Base-by-base conservation (phyloP, 53 echinoderm and acorn worm species). In the Apostichopus leukothele region DNA sequence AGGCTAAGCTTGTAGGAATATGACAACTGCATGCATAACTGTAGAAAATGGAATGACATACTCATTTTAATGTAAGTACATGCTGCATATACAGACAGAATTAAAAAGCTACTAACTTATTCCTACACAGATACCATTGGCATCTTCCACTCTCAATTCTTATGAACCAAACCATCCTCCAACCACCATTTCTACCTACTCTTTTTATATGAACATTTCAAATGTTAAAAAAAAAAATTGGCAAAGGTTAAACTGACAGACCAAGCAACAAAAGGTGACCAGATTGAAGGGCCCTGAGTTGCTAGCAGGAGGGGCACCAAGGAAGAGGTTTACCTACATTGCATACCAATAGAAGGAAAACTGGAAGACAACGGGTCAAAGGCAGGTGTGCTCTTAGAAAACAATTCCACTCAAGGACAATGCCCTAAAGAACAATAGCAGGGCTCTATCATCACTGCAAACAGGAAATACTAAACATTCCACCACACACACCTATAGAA, bases 41-140 rank as follows among this genome's bases (percentile, higher is more conserved):
- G 59, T 80, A 80, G 23, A 16, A 80, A 54, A 80, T 80, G 80
- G 80, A 80, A 80, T 80, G 80, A 80, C 80, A 80, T 55, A 80
- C 80, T 80, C 54, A 27, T 57, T 57, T 68, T n/a, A 68, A 68
- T 68, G 71, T 80, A 80, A 80, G 80, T 80, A 80, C 80, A 80
- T 80, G 80, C 80, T 80, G 54, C 80, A 80, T 55, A 80, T 80
- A 80, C 80, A 80, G 55, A 80, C 54, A 80, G 59, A 11, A 14
- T 80, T 80, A 54, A 80, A 14, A 68, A 68, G 71, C 71, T 68
- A 68, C 71, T 14, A 3, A 68, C 19, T 18, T 18, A 12, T 68
- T 68, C 71, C 19, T 19, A 16, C 18, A n/a, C 71, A 68, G 18
- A 12, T 16, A n/a, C 18, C 18, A 3, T 19, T 0, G 27, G 27